Percentiles rank a stretch among this genome's conserved stretches.
Evolutionary conservation across 2,797 vertebrate species (phyloP).

Genomic region (Typhlichthys subterraneus): DNA sequence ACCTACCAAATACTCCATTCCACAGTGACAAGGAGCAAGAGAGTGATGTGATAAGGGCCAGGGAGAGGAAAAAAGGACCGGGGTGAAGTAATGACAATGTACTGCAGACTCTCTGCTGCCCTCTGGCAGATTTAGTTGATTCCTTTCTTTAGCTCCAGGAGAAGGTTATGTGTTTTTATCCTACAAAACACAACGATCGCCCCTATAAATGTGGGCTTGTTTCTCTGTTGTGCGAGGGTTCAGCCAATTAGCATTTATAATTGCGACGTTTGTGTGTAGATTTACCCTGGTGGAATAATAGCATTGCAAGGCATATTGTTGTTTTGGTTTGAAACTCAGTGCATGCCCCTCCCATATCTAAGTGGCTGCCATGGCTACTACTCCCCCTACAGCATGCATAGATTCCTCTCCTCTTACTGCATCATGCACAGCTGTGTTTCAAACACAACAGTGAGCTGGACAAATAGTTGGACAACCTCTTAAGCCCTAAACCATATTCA

Average conservation of each 20-base stretch:
- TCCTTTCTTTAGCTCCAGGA: background rate
- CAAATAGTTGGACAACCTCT: background rate
- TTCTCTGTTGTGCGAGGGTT: background rate
- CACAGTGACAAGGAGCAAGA: conserved; percentile 5
- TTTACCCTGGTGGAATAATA: too few relatives aligned
- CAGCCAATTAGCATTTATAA: conserved; percentile 2
- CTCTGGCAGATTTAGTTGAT: conserved; percentile 19
- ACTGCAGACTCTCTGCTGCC: conserved; percentile 24
- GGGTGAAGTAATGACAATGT: background rate
- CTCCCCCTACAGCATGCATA: too few relatives aligned
- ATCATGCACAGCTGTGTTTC: too few relatives aligned
- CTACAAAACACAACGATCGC: background rate
- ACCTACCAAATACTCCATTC: conserved; percentile 15
- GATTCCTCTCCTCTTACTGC: too few relatives aligned
- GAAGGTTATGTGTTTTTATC: background rate
- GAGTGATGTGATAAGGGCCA: conserved; percentile 3
- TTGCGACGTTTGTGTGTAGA: too few relatives aligned
- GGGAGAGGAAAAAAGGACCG: background rate
- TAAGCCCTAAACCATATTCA: too few relatives aligned
- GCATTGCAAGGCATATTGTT: background rate
- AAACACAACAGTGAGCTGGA: too few relatives aligned
- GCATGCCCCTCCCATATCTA: too few relatives aligned
- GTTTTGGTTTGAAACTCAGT: too few relatives aligned
- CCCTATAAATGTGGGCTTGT: background rate
- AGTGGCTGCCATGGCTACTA: too few relatives aligned